Base-by-base conservation (phyloP, 37 sponge, comb jelly and placozoan species). In the Amphimedon queenslandica region DNA sequence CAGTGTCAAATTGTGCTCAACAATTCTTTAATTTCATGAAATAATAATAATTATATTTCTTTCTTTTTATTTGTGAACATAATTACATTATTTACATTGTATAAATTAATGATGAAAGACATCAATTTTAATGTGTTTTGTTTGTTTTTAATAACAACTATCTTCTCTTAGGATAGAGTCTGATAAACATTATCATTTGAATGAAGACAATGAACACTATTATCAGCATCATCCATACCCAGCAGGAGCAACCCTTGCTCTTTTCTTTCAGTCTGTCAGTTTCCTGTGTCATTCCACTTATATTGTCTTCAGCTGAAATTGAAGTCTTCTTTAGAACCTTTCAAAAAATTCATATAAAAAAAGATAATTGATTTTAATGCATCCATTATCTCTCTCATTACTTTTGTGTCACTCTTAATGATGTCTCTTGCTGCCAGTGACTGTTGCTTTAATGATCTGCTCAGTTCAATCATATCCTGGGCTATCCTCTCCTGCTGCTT, bases 391-490 rank as follows among this genome's bases (percentile, higher is more conserved):
- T 21, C 16, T 8, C 11, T 23, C 33, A 31, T n/a, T 67, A 88
- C 93, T 73, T 81, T 37, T 28, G 53, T 77, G 63, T 93, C 93
- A 40, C 58, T 75, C 35, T 34, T 21, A 27, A 93, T 93, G 72
- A 84, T 84, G 20, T 72, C 75, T 41, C 74, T 77, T 23, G 89
- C 93, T 8, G 63, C 42, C 13, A 74, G 61, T 0, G 85, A 55
- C 42, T 75, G 82, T 31, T 66, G 33, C 29, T 82, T 84, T 4
- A 93, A 73, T 31, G 77, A 65, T 0, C 56, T 58, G 1, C 85
- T 85, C 63, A 89, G 63, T n/a, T 30, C 55, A n/a, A 93, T 56
- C 93, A 93, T 93, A 60, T 93, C 93, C 37, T 88, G 87, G 0
- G 93, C 90, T 41, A 93, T 74, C 30, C 78, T 69, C 13, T 93